Conservation (phyloP, 2,797 vertebrate species). For the Antrozous pallidus region DNA sequence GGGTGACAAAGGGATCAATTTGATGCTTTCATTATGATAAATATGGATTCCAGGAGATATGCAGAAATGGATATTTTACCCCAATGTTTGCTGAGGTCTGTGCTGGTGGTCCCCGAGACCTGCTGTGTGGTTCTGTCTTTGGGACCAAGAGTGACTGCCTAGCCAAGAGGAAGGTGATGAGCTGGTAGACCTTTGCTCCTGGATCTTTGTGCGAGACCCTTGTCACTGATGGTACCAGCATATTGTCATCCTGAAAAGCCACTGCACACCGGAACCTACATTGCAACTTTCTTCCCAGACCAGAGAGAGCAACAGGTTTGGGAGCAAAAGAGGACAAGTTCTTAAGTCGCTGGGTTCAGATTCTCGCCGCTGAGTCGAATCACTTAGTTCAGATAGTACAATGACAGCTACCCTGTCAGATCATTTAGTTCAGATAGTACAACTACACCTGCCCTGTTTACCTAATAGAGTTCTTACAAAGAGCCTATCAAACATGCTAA, state of each 20-base stretch:
- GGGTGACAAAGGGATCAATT: not conserved
- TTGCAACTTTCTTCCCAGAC: not conserved
- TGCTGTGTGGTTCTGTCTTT: not conserved
- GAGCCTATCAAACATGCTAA: not conserved
- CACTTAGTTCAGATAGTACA: not conserved
- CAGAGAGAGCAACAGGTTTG: not conserved
- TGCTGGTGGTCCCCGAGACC: not conserved
- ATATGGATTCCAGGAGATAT: not conserved
- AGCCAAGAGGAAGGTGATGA: not conserved
- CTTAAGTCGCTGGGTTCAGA: not conserved
- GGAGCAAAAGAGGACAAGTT: not conserved
- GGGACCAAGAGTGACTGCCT: not conserved
- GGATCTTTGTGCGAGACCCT: not conserved
- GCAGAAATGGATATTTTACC: not conserved
- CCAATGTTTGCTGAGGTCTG: not conserved
- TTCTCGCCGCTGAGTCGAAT: not conserved
- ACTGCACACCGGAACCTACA: not conserved
- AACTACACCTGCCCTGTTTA: not conserved
- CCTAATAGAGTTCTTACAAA: not conserved
- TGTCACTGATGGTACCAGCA: not conserved
- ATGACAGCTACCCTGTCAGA: not conserved
- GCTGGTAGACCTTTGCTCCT: not conserved
- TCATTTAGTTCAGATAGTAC: too few species aligned
- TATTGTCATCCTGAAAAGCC: not conserved
- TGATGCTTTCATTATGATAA: not conserved